Evolutionary conservation across 2,888 invertebrate species (phyloP).

Genomic region (Tenthredo livida): DNA sequence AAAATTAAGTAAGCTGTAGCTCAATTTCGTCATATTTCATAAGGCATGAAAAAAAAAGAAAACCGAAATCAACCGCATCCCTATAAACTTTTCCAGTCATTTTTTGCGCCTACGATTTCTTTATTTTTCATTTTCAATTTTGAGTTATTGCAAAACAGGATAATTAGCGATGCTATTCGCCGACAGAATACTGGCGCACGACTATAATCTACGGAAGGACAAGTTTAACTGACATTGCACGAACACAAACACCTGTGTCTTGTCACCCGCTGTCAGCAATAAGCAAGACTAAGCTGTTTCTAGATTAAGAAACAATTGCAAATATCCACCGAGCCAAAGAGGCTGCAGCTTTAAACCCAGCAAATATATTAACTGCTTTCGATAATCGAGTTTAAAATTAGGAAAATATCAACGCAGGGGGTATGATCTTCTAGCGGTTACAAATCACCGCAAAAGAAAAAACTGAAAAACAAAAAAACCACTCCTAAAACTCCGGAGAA

Average conservation of each 20-base stretch:
- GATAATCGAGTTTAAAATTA: slow-evolving; percentile 3
- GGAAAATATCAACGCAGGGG: not conserved
- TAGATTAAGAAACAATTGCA: slow-evolving; percentile 47
- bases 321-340: slow-evolving; percentile 21
- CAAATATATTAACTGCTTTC: not conserved
- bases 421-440: not conserved
- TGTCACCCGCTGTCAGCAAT: not conserved
- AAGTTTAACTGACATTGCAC: slow-evolving; percentile 6
- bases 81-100: not conserved
- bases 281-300: slow-evolving; percentile 28
- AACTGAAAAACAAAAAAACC: no score
- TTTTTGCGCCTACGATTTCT: not conserved
- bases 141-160: not conserved
- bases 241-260: slow-evolving; percentile 11
- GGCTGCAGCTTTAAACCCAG: not conserved
- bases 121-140: not conserved
- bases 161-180: not conserved
- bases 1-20: not conserved
- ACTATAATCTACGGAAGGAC: not conserved
- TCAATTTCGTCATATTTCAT: not conserved
- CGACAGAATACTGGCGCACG: slow-evolving; percentile 27
- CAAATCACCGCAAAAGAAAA: not conserved
- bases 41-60: not conserved
- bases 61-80: not conserved
- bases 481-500: not conserved